Evolutionary conservation across 1,140 invertebrate species (phyloP), one percentile per base, ranked within the genome.

Genomic region (Meloidogyne hapla): DNA sequence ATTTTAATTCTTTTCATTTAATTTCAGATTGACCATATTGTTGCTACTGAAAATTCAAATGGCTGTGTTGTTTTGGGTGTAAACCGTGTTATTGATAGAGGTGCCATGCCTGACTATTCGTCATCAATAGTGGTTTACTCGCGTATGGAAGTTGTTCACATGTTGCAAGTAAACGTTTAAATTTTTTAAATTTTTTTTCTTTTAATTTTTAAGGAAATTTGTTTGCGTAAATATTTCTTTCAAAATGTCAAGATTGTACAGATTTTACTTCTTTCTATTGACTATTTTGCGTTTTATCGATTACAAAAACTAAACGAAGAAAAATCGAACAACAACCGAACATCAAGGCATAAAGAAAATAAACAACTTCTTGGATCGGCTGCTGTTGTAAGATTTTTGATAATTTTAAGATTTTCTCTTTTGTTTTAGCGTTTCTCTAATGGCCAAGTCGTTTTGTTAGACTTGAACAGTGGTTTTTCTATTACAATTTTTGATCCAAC

Each of bases 111-210:
- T 62, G 73, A 23, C 9, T 21, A 28, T 56, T 42, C 73, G 0
- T 76, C 74, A 2, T 65, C 74, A 28, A 74, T 76, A 72, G 73
- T 76, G 0, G 38, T 75, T 15, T 76, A 76, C 26, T 42, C 74
- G n/a, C 70, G 74, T 8, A n/a, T 76, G 74, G 71, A 76, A 33
- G n/a, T 45, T 33, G 74, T 76, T 40, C 40, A 76, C 21, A 76
- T 76, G 74, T 28, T 76, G 21, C 74, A 76, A 25, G 74, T 76
- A 75, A 75, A 23, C n/a, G 5, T 45, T 45, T 45, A 2, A 45
- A 4, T 12, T 13, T 74, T 23, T 38, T 70, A 15, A 74, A 33
- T 12, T 28, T 72, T 26, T 33, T 12, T 23, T 13, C 21, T 74
- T 21, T 26, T 33, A 15, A 75, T 69, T n/a, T 74, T 72, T 2